These are phyloP conservation scores for Tylochromis polylepis DNA, from an alignment of 2,113 vertebrate species.

Conservation along the genomic window DNA sequence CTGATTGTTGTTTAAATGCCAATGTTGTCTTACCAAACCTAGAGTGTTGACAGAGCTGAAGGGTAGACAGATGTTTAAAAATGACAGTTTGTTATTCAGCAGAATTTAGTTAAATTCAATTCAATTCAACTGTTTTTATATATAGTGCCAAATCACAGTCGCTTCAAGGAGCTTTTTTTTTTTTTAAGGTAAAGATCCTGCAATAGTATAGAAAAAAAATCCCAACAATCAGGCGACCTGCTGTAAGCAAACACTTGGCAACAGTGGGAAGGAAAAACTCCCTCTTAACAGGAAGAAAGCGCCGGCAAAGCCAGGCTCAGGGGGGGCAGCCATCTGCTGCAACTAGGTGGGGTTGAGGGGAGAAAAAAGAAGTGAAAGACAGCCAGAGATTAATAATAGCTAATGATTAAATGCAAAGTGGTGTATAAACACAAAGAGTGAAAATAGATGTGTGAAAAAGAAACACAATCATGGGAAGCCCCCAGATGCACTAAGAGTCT, in stretches of 20 bases:
- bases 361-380: background rate
- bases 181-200: background rate
- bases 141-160: background rate
- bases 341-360: background rate
- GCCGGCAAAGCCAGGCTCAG: background rate
- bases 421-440: background rate
- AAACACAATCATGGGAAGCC: background rate
- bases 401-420: background rate
- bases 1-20: background rate
- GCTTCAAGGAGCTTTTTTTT: background rate
- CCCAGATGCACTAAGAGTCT: background rate
- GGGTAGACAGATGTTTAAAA: background rate
- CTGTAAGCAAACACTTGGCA: background rate
- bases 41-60: background rate
- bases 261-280: background rate
- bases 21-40: background rate
- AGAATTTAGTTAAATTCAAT: too few species aligned
- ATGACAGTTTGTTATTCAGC: background rate
- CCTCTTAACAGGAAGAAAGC: background rate
- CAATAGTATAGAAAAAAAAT: background rate
- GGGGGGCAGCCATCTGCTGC: accelerated
- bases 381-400: background rate
- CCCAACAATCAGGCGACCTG: background rate
- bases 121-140: background rate
- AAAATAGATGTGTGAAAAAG: background rate